phyloP scores from a whole-genome alignment of 1,140 invertebrate genomes.

The Leucophenga varia region DNA sequence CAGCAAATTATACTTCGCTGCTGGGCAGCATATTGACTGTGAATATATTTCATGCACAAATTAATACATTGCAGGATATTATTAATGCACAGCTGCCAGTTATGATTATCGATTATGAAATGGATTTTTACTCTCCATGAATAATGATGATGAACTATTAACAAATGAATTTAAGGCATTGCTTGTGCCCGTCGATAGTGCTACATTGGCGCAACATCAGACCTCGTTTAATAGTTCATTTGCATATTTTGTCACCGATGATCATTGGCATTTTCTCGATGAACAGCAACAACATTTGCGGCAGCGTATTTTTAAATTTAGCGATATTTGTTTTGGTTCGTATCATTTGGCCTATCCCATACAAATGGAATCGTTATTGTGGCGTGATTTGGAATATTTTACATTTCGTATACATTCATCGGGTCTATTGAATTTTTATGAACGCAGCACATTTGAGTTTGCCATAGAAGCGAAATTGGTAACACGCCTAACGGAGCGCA shows the following conservation, averaged over 20 bases:
- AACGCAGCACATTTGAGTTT: slow-evolving; percentile 31
- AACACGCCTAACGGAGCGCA: slow-evolving; percentile 19
- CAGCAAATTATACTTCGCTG: slow-evolving; percentile 41
- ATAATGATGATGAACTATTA: too few species aligned
- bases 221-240: slow-evolving; percentile 33
- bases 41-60: slow-evolving; percentile 39
- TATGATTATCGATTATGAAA: slow-evolving; percentile 47
- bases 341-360: slow-evolving; percentile 40
- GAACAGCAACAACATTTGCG: slow-evolving; percentile 37
- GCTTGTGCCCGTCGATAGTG: slow-evolving; percentile 31
- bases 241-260: slow-evolving; percentile 41
- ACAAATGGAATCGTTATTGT: slow-evolving; percentile 38
- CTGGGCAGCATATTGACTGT: slow-evolving; percentile 45
- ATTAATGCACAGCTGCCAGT: slow-evolving; percentile 34
- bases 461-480: slow-evolving; percentile 36
- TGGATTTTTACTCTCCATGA: slow-evolving; percentile 33
- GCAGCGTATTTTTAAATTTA: slow-evolving; percentile 34
- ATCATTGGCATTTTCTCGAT: slow-evolving; percentile 39
- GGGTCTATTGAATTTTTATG: slow-evolving; percentile 37
- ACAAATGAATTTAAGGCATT: slow-evolving; percentile 24
- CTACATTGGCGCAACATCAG: slow-evolving; percentile 30
- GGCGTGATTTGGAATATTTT: slow-evolving; percentile 40
- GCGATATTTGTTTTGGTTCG: slow-evolving; percentile 39
- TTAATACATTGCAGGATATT: slow-evolving; percentile 42
- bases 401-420: slow-evolving; percentile 38